Evolutionary conservation across 2,113 vertebrate genomes (phyloP).

Genomic region (Macrotus californicus): DNA sequence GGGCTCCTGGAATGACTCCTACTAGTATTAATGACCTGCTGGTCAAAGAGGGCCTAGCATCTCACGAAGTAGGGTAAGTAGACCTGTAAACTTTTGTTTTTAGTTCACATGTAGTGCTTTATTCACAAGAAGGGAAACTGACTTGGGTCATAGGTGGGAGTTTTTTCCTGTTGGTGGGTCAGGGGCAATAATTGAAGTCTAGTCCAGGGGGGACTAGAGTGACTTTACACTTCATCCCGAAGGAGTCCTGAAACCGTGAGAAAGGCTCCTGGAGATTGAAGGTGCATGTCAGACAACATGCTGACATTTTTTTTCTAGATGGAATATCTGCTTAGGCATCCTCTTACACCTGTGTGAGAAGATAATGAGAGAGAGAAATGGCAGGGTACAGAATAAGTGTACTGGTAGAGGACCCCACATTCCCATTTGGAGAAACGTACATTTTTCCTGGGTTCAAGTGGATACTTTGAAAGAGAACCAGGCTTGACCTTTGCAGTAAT

Average conservation of each 20-base stretch:
- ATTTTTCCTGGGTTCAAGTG: not conserved
- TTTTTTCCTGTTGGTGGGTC: not conserved
- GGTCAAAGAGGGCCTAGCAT: slow-evolving; percentile 79
- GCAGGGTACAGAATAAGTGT: not conserved
- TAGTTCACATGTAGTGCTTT: not conserved
- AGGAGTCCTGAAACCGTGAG: not conserved
- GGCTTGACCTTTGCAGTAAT: slow-evolving; percentile 6
- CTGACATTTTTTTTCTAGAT: not conserved
- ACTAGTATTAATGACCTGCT: slow-evolving; percentile 81
- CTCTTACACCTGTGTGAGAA: not conserved
- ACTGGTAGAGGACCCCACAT: not conserved
- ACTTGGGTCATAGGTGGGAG: not conserved
- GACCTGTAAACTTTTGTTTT: not conserved
- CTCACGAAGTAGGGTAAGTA: slow-evolving; percentile 78
- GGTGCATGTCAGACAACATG: not conserved
- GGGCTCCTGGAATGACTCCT: slow-evolving; percentile 47
- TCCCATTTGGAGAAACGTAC: slow-evolving; percentile 1
- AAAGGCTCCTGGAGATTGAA: not conserved
- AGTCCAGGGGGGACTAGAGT: not conserved
- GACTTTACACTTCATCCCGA: not conserved
- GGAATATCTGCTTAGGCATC: not conserved
- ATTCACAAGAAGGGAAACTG: not conserved
- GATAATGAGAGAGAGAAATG: not conserved
- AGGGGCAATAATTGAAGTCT: slow-evolving; percentile 11
- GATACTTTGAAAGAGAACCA: not conserved